These are phyloP conservation scores for Danionella cerebrum DNA, from an alignment of 2,113 vertebrate species.

Conservation along the genomic window DNA sequence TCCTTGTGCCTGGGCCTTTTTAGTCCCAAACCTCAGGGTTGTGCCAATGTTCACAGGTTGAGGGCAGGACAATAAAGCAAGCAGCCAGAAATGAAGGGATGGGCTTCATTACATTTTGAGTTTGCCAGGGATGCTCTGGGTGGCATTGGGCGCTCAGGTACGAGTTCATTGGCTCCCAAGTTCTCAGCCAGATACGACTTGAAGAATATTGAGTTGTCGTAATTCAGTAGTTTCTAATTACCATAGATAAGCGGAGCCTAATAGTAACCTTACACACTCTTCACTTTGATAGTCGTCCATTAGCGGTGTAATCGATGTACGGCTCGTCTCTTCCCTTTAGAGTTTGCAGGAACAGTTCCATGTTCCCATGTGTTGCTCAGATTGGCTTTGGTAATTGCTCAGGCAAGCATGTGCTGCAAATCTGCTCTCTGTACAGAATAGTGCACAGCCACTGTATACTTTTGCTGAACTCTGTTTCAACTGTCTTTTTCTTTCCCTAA, in stretches of 20 bases:
- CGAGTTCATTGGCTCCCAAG: background rate
- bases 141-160: conserved; percentile 28
- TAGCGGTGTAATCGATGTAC: conserved; percentile 9
- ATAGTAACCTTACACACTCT: conserved; percentile 13
- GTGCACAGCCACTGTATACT: conserved; percentile 48
- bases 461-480: conserved; percentile 29
- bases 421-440: conserved; percentile 52
- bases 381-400: conserved; percentile 63
- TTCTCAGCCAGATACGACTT: background rate
- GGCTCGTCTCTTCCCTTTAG: background rate
- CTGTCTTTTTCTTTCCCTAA: conserved; percentile 14
- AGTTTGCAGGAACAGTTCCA: conserved; percentile 36
- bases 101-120: conserved; percentile 36
- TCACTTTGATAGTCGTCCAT: conserved; percentile 8
- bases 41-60: conserved; percentile 66
- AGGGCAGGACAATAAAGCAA: conserved; percentile 56
- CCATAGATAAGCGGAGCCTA: background rate
- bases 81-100: conserved; percentile 41
- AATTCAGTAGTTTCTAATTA: background rate
- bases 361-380: conserved; percentile 53
- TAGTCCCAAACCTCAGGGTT: conserved; percentile 55
- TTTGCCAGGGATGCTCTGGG: conserved; percentile 3
- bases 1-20: conserved; percentile 64
- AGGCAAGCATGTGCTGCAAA: conserved; percentile 59
- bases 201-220: background rate